phyloP scores from a whole-genome alignment of 2,888 invertebrate genomes.

The Ceratothoa steindachneri region DNA sequence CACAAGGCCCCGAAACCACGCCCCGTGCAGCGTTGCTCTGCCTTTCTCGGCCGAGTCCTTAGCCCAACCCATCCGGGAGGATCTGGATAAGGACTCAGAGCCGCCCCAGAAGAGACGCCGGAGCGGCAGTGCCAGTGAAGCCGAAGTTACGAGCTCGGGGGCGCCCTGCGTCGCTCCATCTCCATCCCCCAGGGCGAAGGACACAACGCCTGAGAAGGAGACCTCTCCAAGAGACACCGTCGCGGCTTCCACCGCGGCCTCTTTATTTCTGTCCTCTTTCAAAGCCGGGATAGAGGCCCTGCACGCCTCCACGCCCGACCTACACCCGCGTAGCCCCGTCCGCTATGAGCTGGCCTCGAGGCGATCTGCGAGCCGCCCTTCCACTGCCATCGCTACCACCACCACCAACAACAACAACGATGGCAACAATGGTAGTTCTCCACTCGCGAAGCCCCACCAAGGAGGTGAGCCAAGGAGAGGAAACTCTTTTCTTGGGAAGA shows the following conservation, averaged over 20 bases:
- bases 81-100: neutral
- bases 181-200: neutral
- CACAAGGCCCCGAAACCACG: neutral
- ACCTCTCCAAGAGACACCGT: neutral
- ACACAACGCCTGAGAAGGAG: neutral
- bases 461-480: too few species aligned
- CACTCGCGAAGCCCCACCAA: too few species aligned
- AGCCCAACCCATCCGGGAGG: neutral
- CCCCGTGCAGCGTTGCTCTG: slow-evolving; percentile 6
- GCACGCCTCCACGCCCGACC: neutral
- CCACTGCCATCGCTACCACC: neutral
- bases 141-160: slow-evolving; percentile 28
- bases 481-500: neutral
- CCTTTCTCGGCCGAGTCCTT: neutral
- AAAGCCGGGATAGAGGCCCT: neutral
- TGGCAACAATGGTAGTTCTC: too few species aligned
- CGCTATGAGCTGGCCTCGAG: too few species aligned
- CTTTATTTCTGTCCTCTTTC: neutral
- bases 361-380: too few species aligned
- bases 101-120: neutral
- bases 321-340: too few species aligned
- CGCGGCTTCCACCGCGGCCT: neutral
- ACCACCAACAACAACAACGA: neutral
- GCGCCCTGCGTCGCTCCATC: neutral
- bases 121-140: slow-evolving; percentile 16